Conservation (phyloP, 2,113 vertebrate genomes). For the Geothlypis trichas region DNA sequence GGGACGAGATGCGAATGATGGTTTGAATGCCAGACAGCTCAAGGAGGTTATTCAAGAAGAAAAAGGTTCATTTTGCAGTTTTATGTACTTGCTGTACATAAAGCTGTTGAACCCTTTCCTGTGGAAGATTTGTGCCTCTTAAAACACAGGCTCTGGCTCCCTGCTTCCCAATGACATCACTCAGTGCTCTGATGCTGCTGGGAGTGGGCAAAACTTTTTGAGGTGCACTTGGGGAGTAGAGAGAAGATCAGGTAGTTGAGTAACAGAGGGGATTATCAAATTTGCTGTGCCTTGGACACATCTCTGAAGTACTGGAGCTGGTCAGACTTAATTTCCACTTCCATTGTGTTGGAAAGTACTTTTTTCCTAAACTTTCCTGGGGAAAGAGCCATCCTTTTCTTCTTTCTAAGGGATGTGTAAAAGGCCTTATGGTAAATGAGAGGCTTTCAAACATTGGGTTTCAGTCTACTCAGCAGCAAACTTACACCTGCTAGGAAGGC, state of each 20-base stretch:
- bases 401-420: neutral
- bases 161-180: neutral
- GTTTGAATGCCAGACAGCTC: neutral
- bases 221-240: neutral
- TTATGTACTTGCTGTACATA: neutral
- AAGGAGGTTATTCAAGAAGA: neutral
- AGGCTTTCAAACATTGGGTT: neutral
- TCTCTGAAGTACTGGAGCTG: neutral
- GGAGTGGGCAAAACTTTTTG: neutral
- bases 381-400: neutral
- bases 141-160: neutral
- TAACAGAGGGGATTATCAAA: neutral
- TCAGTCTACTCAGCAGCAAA: neutral
- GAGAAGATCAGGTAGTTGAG: neutral
- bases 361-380: neutral
- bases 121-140: neutral
- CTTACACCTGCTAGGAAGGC: neutral
- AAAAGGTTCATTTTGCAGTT: neutral
- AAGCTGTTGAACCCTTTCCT: neutral
- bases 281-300: accelerated
- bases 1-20: neutral
- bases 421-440: accelerated
- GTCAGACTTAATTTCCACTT: neutral
- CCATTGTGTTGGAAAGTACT: neutral
- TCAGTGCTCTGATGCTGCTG: neutral